Conservation (phyloP, 2,888 invertebrate genomes). For the Alitta virens region DNA sequence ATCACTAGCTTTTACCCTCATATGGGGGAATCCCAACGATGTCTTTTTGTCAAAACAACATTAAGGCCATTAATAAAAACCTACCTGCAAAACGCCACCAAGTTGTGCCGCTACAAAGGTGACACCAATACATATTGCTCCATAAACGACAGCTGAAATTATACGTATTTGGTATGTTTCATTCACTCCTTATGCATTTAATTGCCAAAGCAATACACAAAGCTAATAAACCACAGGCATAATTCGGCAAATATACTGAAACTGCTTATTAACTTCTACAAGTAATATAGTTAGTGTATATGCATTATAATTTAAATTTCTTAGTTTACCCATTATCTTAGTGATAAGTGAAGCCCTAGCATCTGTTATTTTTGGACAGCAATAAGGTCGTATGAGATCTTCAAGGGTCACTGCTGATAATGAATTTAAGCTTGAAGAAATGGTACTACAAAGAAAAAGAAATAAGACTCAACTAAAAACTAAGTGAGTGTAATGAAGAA, state of each 20-base stretch:
- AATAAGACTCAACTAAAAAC: too few relatives aligned
- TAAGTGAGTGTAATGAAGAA: too few relatives aligned
- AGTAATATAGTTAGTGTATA: too few relatives aligned
- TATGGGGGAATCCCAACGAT: too few relatives aligned
- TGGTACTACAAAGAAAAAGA: constrained; percentile 71
- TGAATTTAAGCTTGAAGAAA: constrained; percentile 92
- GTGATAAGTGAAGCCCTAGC: constrained; percentile 74
- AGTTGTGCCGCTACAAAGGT: constrained; percentile 84
- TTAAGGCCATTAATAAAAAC: too few relatives aligned
- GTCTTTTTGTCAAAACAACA: too few relatives aligned
- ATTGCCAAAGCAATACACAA: too few relatives aligned
- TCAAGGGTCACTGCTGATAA: constrained; percentile 87
- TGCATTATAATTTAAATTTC: too few relatives aligned
- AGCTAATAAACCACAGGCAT: too few relatives aligned
- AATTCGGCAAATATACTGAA: background rate
- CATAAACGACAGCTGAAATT: constrained; percentile 18
- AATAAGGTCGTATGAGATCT: constrained; percentile 74
- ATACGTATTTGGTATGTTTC: too few relatives aligned
- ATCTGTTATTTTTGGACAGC: constrained; percentile 70
- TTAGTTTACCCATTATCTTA: constrained; percentile 65
- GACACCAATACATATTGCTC: constrained; percentile 61
- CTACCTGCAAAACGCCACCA: constrained; percentile 81
- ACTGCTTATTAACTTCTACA: background rate
- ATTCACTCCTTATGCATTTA: too few relatives aligned
- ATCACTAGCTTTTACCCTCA: too few relatives aligned